phyloP scores from a whole-genome alignment of 2,113 vertebrate genomes.

The Serinus canaria region DNA sequence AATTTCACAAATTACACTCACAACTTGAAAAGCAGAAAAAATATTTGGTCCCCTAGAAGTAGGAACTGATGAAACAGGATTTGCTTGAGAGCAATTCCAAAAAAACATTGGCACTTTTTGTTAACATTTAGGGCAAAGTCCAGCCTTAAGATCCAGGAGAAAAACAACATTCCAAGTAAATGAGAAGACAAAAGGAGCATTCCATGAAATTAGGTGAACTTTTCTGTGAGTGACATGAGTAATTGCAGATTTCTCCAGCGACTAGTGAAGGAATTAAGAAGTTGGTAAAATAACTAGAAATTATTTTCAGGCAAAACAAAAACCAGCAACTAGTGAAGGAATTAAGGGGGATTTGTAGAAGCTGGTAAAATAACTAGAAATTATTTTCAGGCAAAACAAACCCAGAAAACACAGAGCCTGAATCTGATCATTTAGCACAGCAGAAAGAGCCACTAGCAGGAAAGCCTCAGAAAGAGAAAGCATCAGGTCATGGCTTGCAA shows the following conservation, averaged over 20 bases:
- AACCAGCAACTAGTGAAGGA: no score
- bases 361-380: no score
- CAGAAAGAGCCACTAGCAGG: not conserved
- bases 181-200: conserved; percentile 21
- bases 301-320: not conserved
- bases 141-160: not conserved
- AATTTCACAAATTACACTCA: not conserved
- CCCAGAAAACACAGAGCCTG: not conserved
- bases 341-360: no score
- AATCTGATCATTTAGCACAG: not conserved
- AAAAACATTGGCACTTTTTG: not conserved
- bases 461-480: not conserved
- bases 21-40: not conserved
- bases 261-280: conserved; percentile 5
- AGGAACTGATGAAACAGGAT: not conserved
- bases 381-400: no score
- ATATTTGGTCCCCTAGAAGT: not conserved
- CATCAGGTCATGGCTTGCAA: not conserved
- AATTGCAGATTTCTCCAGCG: conserved; percentile 15
- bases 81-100: not conserved
- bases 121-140: not conserved
- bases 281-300: conserved; percentile 3
- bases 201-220: conserved; percentile 21
- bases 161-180: conserved; percentile 22
- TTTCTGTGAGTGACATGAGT: conserved; percentile 13